A percentile compares a stretch with the other conserved stretches of the same genome.
phyloP scores from a whole-genome alignment of 2,797 vertebrate genomes.

The Caiman crocodilus region DNA sequence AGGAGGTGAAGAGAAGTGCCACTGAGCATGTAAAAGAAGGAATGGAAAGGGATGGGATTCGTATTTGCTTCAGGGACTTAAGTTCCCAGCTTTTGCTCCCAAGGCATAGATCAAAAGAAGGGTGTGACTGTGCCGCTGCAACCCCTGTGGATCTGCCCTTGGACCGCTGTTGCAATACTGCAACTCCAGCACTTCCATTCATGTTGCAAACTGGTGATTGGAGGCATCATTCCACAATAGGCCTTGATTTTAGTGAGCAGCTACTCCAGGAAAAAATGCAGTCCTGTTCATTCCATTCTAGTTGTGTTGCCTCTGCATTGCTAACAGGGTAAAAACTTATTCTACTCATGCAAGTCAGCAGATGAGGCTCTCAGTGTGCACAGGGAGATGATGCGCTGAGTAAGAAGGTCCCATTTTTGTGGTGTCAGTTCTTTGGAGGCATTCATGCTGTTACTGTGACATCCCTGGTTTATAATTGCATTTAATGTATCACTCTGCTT shows the following conservation, averaged over 20 bases:
- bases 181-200: not conserved
- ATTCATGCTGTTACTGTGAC: not conserved
- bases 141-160: too few relatives aligned
- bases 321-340: not conserved
- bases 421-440: not conserved
- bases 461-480: not conserved
- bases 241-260: not conserved
- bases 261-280: too few relatives aligned
- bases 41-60: too few relatives aligned
- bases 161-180: too few relatives aligned
- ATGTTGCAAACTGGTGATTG: not conserved
- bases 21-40: too few relatives aligned
- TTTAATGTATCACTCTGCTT: not conserved
- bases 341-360: not conserved
- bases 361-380: not conserved
- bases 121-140: too few relatives aligned
- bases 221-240: not conserved
- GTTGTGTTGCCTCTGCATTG: not conserved
- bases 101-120: too few relatives aligned
- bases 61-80: too few relatives aligned
- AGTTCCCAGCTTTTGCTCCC: too few relatives aligned
- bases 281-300: not conserved
- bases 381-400: accelerated
- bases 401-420: not conserved
- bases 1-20: too few relatives aligned